phyloP scores from a whole-genome alignment of 2,113 vertebrate genomes.

The Rhea pennata region DNA sequence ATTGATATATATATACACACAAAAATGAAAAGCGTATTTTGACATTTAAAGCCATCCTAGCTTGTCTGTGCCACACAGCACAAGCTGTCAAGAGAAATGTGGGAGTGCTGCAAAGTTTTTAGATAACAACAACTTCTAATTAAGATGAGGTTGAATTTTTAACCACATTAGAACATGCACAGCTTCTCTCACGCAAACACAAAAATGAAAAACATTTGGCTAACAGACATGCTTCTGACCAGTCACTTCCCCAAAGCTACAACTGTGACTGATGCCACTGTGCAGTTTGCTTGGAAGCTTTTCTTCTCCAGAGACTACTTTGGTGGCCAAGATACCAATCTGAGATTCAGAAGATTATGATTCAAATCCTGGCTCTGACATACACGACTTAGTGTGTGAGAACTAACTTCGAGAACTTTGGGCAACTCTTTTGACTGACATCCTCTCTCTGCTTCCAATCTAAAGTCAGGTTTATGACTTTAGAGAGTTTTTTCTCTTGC shows the following conservation, averaged over 20 bases:
- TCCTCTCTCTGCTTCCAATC: background rate
- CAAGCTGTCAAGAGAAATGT: conserved; percentile 52
- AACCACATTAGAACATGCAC: background rate
- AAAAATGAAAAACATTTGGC: conserved; percentile 22
- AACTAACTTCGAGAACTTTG: background rate
- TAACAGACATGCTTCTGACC: background rate
- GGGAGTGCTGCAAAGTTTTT: conserved; percentile 43
- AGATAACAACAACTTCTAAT: conserved; percentile 54
- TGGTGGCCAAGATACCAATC: background rate
- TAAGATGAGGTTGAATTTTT: conserved; percentile 23
- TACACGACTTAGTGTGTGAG: background rate
- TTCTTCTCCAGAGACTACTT: background rate
- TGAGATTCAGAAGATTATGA: background rate
- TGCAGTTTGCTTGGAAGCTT: background rate
- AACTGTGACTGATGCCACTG: background rate
- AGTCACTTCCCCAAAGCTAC: background rate
- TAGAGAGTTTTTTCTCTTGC: background rate
- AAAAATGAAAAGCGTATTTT: conserved; percentile 57
- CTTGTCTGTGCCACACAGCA: conserved; percentile 18
- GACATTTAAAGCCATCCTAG: conserved; percentile 53
- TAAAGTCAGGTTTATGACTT: background rate
- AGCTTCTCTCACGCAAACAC: conserved; percentile 18
- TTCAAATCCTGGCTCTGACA: background rate
- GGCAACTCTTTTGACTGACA: background rate
- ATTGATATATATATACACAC: conserved; percentile 7